Evolutionary conservation across 2,888 invertebrate species (phyloP).

Genomic region (Calameuta idolon): DNA sequence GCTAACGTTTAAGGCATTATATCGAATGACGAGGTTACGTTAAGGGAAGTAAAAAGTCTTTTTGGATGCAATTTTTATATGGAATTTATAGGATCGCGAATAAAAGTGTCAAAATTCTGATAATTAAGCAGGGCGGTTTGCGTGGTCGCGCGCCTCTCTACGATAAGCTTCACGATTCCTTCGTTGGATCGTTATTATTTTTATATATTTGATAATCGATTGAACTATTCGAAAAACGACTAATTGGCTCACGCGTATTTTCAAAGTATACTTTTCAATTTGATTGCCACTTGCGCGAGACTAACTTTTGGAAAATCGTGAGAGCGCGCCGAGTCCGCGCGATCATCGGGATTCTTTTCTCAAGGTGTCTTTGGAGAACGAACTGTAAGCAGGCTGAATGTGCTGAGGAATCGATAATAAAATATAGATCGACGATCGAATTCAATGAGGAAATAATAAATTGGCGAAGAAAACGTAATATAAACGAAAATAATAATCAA

Average conservation of each 20-base stretch:
- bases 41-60: slow-evolving; percentile 13
- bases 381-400: background rate
- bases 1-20: slow-evolving; percentile 53
- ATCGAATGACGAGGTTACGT: slow-evolving; percentile 21
- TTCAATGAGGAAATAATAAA: background rate
- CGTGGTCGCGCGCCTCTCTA: slow-evolving; percentile 28
- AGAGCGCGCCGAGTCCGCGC: background rate
- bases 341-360: background rate
- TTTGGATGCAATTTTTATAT: slow-evolving; percentile 29
- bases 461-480: slow-evolving; percentile 10
- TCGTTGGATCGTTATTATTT: slow-evolving; percentile 5
- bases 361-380: background rate
- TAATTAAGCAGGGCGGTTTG: slow-evolving; percentile 25
- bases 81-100: slow-evolving; percentile 24
- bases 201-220: background rate
- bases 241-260: background rate
- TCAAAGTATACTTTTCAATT: background rate
- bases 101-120: slow-evolving; percentile 27
- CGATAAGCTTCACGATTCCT: slow-evolving; percentile 13
- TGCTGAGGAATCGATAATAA: slow-evolving; percentile 1
- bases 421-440: background rate
- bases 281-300: background rate
- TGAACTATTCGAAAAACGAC: background rate
- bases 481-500: slow-evolving; percentile 14
- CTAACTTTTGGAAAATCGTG: background rate